Percentiles rank a stretch among this genome's conserved stretches.
Evolutionary conservation across 2,888 invertebrate genomes (phyloP).

Genomic region (Flexamia atlantica): DNA sequence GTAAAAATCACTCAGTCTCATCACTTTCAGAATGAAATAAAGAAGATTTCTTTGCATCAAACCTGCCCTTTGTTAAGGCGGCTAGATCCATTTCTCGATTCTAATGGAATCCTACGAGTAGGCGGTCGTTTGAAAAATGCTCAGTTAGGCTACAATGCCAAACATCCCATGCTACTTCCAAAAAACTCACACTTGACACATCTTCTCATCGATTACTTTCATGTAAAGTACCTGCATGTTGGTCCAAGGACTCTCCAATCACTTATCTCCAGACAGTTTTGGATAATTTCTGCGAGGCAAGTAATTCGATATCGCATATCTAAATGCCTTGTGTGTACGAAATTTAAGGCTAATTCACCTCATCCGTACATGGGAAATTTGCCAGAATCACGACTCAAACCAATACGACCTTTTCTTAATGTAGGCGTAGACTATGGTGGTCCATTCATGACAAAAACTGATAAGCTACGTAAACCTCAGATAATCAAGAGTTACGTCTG

Average conservation of each 20-base stretch:
- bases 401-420: constrained; percentile 34
- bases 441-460: constrained; percentile 67
- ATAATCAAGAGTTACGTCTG: constrained; percentile 69
- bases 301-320: background rate
- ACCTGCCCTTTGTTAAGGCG: background rate
- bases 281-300: constrained; percentile 49
- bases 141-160: background rate
- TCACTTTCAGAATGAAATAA: constrained; percentile 34
- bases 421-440: constrained; percentile 70
- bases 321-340: constrained; percentile 35
- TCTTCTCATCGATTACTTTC: constrained; percentile 62
- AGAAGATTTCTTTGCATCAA: background rate
- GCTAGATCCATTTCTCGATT: constrained; percentile 60
- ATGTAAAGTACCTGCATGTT: constrained; percentile 55
- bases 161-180: constrained; percentile 63
- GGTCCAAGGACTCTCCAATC: constrained; percentile 57
- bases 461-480: constrained; percentile 64
- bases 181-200: constrained; percentile 55
- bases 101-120: constrained; percentile 53
- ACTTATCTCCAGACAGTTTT: constrained; percentile 39
- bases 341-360: background rate
- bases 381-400: constrained; percentile 11
- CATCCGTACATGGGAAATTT: constrained; percentile 36
- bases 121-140: constrained; percentile 63
- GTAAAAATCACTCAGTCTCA: constrained; percentile 17